Conservation (phyloP, 2,113 vertebrate species). For the Calidris pugnax region DNA sequence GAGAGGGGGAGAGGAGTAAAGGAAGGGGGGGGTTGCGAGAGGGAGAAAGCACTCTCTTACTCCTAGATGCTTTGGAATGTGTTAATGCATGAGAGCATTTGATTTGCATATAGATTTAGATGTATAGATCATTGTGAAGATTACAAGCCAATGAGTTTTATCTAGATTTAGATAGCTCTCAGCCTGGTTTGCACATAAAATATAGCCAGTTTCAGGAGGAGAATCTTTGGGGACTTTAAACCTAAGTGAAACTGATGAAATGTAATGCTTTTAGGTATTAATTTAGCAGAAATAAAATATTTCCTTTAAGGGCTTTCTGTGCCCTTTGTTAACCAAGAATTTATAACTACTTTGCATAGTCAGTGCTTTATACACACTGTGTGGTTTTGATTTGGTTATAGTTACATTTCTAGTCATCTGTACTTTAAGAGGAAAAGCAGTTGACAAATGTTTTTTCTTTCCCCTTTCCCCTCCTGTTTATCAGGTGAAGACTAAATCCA, state of each 20-base stretch:
- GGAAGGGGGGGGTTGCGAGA: background rate
- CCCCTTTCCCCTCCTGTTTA: background rate
- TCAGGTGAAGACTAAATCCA: conserved; percentile 17
- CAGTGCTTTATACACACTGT: background rate
- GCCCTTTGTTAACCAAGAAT: conserved; percentile 65
- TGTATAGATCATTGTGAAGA: conserved; percentile 81
- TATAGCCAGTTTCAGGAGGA: conserved; percentile 71
- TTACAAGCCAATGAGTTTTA: conserved; percentile 82
- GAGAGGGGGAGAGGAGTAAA: conserved; percentile 45
- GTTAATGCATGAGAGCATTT: conserved; percentile 73
- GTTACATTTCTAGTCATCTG: conserved; percentile 29
- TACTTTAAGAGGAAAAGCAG: conserved; percentile 9
- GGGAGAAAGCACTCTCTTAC: conserved; percentile 13
- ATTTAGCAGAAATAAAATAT: conserved; percentile 70
- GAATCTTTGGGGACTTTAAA: conserved; percentile 65
- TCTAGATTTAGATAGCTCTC: conserved; percentile 79
- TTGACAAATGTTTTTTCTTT: background rate
- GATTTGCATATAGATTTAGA: conserved; percentile 86
- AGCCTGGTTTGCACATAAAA: conserved; percentile 79
- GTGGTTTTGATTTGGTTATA: conserved; percentile 33
- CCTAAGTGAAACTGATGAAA: conserved; percentile 73
- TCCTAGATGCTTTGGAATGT: conserved; percentile 77
- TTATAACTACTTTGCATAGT: conserved; percentile 34
- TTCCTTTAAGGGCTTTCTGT: conserved; percentile 57
- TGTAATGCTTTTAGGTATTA: conserved; percentile 62